A percentile compares a stretch with the other conserved stretches of the same genome.
Conservation (phyloP, 37 sponge, comb jelly and placozoan genomes). For the Beroe ovata region DNA sequence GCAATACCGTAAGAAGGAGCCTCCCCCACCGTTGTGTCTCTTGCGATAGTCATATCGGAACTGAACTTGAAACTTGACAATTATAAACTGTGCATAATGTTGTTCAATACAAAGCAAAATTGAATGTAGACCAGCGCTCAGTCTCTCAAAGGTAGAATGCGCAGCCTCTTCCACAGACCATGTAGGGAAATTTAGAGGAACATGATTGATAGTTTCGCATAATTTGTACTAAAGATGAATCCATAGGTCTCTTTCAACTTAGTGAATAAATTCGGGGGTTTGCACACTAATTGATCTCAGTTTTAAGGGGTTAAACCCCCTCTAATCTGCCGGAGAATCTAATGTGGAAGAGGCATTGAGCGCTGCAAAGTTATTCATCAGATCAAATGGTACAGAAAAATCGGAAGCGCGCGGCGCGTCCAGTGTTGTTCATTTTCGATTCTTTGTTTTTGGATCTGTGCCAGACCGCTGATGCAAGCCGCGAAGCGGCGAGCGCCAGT, state of each 20-base stretch:
- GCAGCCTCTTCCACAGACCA: conserved; percentile 27
- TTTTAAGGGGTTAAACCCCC: too few species aligned
- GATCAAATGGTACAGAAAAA: too few species aligned
- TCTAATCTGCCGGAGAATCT: neutral
- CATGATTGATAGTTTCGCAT: too few species aligned
- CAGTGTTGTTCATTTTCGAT: too few species aligned
- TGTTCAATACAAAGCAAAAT: conserved; percentile 61
- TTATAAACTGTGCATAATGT: conserved; percentile 53
- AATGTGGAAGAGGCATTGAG: conserved; percentile 27
- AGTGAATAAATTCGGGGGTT: neutral
- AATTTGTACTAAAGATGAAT: too few species aligned
- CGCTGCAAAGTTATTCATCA: conserved; percentile 52
- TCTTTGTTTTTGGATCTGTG: too few species aligned
- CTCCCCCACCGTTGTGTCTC: conserved; percentile 63
- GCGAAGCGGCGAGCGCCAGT: too few species aligned
- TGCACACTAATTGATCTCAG: too few species aligned
- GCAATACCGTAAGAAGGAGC: conserved; percentile 66
- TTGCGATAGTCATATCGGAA: conserved; percentile 48
- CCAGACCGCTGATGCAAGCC: too few species aligned
- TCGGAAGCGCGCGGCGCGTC: too few species aligned
- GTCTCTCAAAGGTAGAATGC: neutral
- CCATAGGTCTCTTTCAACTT: neutral
- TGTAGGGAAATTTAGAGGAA: neutral
- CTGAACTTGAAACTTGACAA: neutral
- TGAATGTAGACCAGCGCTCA: neutral